Base-by-base conservation (phyloP, 2,113 vertebrate genomes). In the Tinamus guttatus region DNA sequence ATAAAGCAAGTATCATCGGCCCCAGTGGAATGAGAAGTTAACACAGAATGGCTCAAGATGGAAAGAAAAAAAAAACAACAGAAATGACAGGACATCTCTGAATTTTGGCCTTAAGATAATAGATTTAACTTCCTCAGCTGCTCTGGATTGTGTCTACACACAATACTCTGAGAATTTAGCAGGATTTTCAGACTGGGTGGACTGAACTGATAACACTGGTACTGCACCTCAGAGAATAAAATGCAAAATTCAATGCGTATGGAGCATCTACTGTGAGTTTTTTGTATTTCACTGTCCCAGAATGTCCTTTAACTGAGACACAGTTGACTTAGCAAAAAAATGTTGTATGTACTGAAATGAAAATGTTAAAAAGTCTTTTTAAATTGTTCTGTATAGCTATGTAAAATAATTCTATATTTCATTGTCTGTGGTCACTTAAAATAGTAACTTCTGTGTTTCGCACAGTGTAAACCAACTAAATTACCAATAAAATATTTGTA, bases 401-500 rank as follows among this genome's bases (percentile, higher is more conserved):
- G 91, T 96, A 96, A 97, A 97, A 87, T 95, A 96, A 93, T 92
- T 90, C 69, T 95, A 5, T 96, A 93, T 96, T 96, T 96, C 93
- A 43, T 78, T 94, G 96, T 84, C 60, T 81, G n/a, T 90, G 41
- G 58, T 93, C 90, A 94, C 84, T 95, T 94, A 93, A 96, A 96
- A 89, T 89, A 93, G 27, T 62, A 96, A 73, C 51, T 79, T 63
- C 28, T 94, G 21, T 85, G 52, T 64, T 95, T 97, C 86, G 85
- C 88, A 49, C 81, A 89, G 51, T 93, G 67, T 97, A 96, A 97
- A 92, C 83, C 90, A 95, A 94, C 16, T 80, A 93, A 94, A 91
- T 90, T 90, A 76, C 82, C 93, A 98, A 98, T 98, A 98, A 98
- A 96, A 86, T 94, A 91, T 89, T 84, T 94, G 89, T 80, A 93